phyloP scores from a whole-genome alignment of 2,888 invertebrate genomes.

The Abrostola triplasia region DNA sequence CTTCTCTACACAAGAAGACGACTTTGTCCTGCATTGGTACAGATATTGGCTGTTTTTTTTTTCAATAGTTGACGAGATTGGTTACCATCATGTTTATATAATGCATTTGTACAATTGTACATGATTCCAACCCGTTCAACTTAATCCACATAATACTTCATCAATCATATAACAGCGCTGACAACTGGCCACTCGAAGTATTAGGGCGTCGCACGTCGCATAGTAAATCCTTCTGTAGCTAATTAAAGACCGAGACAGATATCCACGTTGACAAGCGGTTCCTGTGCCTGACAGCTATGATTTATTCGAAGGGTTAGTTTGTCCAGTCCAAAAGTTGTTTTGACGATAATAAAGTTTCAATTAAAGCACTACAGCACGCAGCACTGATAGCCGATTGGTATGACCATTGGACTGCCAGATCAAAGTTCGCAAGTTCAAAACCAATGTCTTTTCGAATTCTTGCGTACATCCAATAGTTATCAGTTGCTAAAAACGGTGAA shows the following conservation, averaged over 20 bases:
- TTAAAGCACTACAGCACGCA: too few relatives aligned
- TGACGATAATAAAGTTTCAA: not conserved
- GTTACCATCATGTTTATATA: too few relatives aligned
- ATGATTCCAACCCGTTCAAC: not conserved
- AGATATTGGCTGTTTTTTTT: too few relatives aligned
- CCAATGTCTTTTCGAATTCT: too few relatives aligned
- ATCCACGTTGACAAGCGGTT: conserved; percentile 54
- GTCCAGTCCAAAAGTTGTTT: not conserved
- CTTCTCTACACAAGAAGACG: too few relatives aligned
- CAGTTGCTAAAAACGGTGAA: too few relatives aligned
- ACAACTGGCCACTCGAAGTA: conserved; percentile 32
- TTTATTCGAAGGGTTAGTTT: conserved; percentile 57
- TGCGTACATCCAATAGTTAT: too few relatives aligned
- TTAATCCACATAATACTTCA: conserved; percentile 9
- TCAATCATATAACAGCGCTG: conserved; percentile 42
- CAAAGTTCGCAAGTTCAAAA: too few relatives aligned
- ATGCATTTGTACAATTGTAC: not conserved
- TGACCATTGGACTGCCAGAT: too few relatives aligned
- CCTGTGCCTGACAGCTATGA: conserved; percentile 60
- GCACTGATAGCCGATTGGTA: too few relatives aligned
- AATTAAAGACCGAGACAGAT: conserved; percentile 60
- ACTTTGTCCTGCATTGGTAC: too few relatives aligned
- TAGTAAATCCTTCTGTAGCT: conserved; percentile 56
- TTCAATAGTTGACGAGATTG: too few relatives aligned
- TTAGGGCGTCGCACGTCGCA: conserved; percentile 16